A percentile compares a stretch with the other conserved stretches of the same genome.
Evolutionary conservation across 2,113 vertebrate genomes (phyloP).

Genomic region (Sylvicapra grimmia): DNA sequence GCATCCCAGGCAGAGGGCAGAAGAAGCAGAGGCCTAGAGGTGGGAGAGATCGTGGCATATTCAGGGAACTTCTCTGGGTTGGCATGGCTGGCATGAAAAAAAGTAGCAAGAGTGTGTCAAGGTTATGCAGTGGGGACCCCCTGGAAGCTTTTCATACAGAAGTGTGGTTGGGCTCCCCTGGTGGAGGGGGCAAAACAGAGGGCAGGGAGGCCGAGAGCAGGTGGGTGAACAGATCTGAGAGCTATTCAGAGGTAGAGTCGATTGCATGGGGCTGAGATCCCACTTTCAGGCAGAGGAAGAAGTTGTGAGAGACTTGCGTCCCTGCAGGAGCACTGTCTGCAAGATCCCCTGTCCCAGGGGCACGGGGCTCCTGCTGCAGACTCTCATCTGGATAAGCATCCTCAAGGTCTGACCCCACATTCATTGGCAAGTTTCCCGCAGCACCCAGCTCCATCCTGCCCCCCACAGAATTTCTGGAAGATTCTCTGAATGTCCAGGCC

Average conservation of each 20-base stretch:
- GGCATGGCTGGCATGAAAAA: neutral
- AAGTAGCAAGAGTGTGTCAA: neutral
- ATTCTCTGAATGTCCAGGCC: neutral
- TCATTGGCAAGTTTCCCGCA: neutral
- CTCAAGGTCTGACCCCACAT: neutral
- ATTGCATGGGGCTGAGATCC: too few species aligned
- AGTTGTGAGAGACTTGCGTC: fast-evolving
- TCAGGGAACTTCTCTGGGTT: neutral
- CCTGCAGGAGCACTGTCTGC: neutral
- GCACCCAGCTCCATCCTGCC: neutral
- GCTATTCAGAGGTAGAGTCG: neutral
- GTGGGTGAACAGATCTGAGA: neutral
- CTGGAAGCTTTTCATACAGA: neutral
- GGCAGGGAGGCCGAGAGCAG: neutral
- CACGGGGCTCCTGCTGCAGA: neutral
- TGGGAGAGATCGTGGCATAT: neutral
- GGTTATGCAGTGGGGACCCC: neutral
- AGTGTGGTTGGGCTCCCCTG: neutral
- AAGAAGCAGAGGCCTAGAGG: neutral
- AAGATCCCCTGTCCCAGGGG: neutral
- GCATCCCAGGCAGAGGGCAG: neutral
- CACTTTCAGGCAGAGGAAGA: neutral
- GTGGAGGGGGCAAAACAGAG: neutral
- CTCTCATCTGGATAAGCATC: neutral
- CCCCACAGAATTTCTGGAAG: neutral